Evolutionary conservation across 2,797 vertebrate genomes (phyloP).

Genomic region (Sphaeramia orbicularis): DNA sequence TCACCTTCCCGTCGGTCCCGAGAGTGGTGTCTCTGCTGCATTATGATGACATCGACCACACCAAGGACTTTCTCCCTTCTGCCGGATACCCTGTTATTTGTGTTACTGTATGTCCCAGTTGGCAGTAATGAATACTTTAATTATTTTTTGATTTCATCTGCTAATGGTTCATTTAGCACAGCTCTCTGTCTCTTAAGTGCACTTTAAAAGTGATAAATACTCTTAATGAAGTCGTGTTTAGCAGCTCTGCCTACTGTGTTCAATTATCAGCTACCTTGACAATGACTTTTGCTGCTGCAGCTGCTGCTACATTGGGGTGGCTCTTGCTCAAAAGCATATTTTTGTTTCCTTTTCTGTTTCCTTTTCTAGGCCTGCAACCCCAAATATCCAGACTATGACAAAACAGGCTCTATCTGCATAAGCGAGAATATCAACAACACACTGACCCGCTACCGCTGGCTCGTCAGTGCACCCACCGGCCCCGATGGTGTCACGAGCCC

Average conservation of each 20-base stretch:
- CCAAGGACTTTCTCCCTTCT: conserved; percentile 78
- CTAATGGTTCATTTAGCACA: conserved; percentile 27
- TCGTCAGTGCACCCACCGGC: conserved; percentile 91
- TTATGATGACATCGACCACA: conserved; percentile 88
- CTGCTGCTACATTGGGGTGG: neutral
- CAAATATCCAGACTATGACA: conserved; percentile 93
- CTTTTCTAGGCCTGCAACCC: conserved; percentile 92
- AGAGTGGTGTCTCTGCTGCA: conserved; percentile 90
- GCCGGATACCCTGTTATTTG: conserved; percentile 96
- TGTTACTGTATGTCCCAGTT: conserved; percentile 87
- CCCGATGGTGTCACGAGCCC: conserved; percentile 93
- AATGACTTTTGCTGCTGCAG: conserved; percentile 8
- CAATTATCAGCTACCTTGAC: conserved; percentile 19
- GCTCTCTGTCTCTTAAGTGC: conserved; percentile 8
- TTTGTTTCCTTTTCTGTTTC: neutral
- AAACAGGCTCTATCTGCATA: conserved; percentile 93
- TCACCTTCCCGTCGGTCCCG: conserved; percentile 95
- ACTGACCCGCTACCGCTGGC: conserved; percentile 93
- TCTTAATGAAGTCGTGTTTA: conserved; percentile 27
- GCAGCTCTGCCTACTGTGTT: conserved; percentile 18
- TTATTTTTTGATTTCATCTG: conserved; percentile 22
- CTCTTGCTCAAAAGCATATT: conserved; percentile 1
- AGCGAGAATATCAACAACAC: conserved; percentile 95
- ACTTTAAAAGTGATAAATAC: conserved; percentile 23
- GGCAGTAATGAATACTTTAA: conserved; percentile 1